Conservation (phyloP, 23 tunicate species). For the Botrylloides violaceus region DNA sequence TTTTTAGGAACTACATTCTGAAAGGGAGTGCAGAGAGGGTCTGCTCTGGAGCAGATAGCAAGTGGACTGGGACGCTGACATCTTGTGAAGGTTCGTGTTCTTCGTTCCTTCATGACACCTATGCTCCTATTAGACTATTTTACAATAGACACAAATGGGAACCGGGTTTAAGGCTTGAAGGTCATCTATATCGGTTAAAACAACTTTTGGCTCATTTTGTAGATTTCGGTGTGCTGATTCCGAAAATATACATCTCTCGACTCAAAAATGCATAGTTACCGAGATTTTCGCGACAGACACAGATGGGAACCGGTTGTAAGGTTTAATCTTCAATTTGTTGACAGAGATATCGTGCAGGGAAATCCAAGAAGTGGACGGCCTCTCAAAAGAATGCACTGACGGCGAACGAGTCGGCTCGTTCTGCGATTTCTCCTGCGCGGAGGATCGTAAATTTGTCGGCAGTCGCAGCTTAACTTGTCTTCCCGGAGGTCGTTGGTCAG, state of each 20-base stretch:
- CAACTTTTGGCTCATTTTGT: no score
- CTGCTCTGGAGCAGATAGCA: conserved; percentile 8
- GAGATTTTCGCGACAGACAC: no score
- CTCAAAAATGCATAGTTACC: no score
- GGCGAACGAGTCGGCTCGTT: conserved; percentile 31
- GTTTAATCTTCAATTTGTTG: neutral
- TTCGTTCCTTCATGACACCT: neutral
- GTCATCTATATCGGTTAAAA: no score
- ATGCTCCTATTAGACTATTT: no score
- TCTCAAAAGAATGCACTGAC: conserved; percentile 30
- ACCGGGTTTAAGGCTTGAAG: no score
- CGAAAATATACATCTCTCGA: no score
- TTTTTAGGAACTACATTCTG: neutral
- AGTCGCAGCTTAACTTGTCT: conserved; percentile 20
- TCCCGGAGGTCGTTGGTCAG: conserved; percentile 42
- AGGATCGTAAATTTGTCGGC: conserved; percentile 31
- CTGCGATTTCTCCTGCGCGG: conserved; percentile 57
- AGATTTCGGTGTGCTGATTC: no score
- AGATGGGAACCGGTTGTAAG: no score
- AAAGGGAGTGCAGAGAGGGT: conserved; percentile 3
- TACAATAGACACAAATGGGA: no score
- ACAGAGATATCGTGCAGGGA: conserved; percentile 40
- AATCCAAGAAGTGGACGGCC: conserved; percentile 1
- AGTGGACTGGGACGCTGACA: conserved; percentile 35
- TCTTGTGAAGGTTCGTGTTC: conserved; percentile 27